Percentiles rank a stretch among this genome's conserved stretches.
phyloP scores from a whole-genome alignment of 2,888 invertebrate genomes.

The Nudaria mundana region DNA sequence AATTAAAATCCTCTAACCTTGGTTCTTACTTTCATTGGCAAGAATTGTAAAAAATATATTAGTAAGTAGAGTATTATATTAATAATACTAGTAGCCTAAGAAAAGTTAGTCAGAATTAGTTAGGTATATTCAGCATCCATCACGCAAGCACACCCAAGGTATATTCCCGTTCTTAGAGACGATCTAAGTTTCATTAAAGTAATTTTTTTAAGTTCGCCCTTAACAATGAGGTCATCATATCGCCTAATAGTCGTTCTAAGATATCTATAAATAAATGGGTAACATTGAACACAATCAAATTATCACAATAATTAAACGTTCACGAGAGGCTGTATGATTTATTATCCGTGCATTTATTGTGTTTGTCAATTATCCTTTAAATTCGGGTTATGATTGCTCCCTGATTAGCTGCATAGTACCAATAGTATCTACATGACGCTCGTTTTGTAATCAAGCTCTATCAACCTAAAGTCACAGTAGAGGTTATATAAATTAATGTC shows the following conservation, averaged over 20 bases:
- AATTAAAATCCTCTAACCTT: slow-evolving; percentile 17
- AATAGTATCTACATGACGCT: slow-evolving; percentile 13
- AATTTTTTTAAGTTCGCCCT: too few relatives aligned
- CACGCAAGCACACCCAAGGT: slow-evolving; percentile 35
- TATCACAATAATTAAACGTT: slow-evolving; percentile 54
- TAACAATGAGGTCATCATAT: too few relatives aligned
- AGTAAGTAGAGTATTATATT: too few relatives aligned
- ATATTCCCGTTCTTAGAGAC: slow-evolving; percentile 38
- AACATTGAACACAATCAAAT: too few relatives aligned
- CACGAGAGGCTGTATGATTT: slow-evolving; percentile 45
- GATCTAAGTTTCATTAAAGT: too few relatives aligned
- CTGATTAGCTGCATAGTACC: too few relatives aligned
- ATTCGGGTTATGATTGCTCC: too few relatives aligned
- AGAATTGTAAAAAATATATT: slow-evolving; percentile 21
- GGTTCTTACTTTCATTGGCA: slow-evolving; percentile 24
- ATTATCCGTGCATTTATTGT: slow-evolving; percentile 44
- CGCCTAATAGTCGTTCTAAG: too few relatives aligned
- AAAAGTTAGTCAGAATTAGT: too few relatives aligned
- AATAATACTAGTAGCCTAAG: too few relatives aligned
- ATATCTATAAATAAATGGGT: too few relatives aligned
- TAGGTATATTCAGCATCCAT: too few relatives aligned
- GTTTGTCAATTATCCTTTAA: slow-evolving; percentile 20
- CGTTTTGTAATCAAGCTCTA: slow-evolving; percentile 18
- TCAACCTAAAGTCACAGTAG: slow-evolving; percentile 13
- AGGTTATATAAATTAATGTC: slow-evolving; percentile 27